A percentile compares a stretch with the other conserved stretches of the same genome.
phyloP scores from a whole-genome alignment of 2,113 vertebrate genomes.

The Meriones unguiculatus region DNA sequence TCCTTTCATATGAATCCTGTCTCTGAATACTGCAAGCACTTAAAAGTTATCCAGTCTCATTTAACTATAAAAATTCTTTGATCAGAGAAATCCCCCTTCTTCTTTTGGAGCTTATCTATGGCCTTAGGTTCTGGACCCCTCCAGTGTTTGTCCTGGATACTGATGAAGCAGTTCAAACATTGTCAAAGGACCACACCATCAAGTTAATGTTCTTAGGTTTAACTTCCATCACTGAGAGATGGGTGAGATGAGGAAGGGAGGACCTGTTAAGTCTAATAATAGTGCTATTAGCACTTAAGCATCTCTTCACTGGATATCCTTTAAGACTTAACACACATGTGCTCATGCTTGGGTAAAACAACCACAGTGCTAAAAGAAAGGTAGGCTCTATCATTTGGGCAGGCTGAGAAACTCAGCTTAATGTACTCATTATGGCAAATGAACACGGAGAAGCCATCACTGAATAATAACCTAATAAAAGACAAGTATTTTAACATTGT shows the following conservation, averaged over 20 bases:
- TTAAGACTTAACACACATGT: not conserved
- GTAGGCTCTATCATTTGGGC: slow-evolving; percentile 12
- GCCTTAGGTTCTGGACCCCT: not conserved
- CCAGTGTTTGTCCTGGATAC: not conserved
- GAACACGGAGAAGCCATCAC: slow-evolving; percentile 32
- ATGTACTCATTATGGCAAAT: not conserved
- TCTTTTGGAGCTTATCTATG: not conserved
- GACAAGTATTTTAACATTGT: not conserved
- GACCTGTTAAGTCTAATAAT: not conserved
- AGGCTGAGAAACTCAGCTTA: slow-evolving; percentile 48
- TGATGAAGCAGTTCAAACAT: slow-evolving; percentile 25
- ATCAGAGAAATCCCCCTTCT: not conserved
- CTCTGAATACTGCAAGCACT: slow-evolving; percentile 41
- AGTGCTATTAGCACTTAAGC: not conserved
- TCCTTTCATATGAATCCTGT: not conserved
- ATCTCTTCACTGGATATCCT: not conserved
- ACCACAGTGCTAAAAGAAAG: not conserved
- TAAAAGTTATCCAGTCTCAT: slow-evolving; percentile 26
- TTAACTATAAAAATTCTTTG: slow-evolving; percentile 53
- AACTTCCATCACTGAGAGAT: not conserved
- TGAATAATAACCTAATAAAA: slow-evolving; percentile 33
- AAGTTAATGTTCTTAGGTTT: slow-evolving; percentile 28
- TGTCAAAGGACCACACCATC: not conserved
- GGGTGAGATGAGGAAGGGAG: too few relatives aligned
- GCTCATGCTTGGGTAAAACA: not conserved